phyloP scores from a whole-genome alignment of 2,113 vertebrate genomes.

The Microcebus tavaratra region DNA sequence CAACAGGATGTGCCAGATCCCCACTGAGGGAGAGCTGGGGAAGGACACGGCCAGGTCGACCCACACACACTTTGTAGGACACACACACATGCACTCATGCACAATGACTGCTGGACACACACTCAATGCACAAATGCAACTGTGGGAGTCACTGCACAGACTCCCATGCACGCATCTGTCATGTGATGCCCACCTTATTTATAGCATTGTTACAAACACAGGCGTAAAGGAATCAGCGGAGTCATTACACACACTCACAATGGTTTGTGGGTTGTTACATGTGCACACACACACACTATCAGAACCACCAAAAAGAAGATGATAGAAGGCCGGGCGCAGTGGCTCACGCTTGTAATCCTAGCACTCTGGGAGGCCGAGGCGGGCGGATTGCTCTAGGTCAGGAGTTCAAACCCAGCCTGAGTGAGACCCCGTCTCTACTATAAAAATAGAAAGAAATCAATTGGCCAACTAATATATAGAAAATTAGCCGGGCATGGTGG shows the following conservation, averaged over 20 bases:
- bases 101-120: background rate
- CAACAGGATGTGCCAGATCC: background rate
- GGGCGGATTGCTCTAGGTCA: no score
- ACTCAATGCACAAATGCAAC: background rate
- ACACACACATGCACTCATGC: no score
- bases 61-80: background rate
- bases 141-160: background rate
- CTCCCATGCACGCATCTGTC: background rate
- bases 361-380: no score
- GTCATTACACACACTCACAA: background rate
- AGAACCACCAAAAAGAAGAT: background rate
- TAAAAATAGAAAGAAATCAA: no score
- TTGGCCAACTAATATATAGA: no score
- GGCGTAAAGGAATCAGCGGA: background rate
- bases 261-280: background rate
- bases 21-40: background rate
- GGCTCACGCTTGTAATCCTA: no score
- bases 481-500: no score
- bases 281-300: background rate
- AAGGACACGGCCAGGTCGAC: background rate
- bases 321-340: no score
- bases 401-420: no score
- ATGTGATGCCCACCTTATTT: background rate
- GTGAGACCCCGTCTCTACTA: no score
- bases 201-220: background rate